phyloP scores from a whole-genome alignment of 2,113 vertebrate genomes.

The mouse (Mus musculus) region GRCm39 chr4:104001001-104001500 shows the following conservation, averaged over 20 bases:
- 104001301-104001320: neutral
- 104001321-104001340: neutral
- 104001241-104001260: neutral
- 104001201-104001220: neutral
- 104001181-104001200: neutral
- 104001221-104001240: neutral
- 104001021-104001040: neutral
- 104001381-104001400: neutral
- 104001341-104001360: neutral
- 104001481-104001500: too few species aligned
- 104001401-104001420: neutral
- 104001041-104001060: neutral
- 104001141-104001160: neutral
- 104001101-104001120: neutral
- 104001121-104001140: neutral
- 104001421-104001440: slow-evolving; percentile 3
- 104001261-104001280: neutral
- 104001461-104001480: neutral
- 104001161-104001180: neutral
- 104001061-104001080: neutral
- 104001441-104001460: neutral
- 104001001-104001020: neutral
- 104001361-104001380: neutral
- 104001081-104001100: neutral
- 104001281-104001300: neutral